These are phyloP conservation scores for Protophormia terraenovae DNA, from an alignment of 2,888 invertebrate genomes.

Conservation along the genomic window DNA sequence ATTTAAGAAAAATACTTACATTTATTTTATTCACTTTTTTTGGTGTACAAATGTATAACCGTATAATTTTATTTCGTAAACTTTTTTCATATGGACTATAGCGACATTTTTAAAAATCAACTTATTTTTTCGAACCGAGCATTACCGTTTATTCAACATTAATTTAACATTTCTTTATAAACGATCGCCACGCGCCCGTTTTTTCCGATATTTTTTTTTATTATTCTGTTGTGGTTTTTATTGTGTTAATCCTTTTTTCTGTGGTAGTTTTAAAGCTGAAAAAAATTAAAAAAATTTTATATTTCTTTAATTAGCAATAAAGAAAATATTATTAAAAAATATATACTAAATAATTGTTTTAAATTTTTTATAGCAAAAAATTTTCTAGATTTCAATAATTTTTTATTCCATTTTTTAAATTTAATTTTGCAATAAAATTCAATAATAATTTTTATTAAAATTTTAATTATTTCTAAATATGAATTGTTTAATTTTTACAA, in stretches of 20 bases:
- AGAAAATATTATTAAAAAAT: no score
- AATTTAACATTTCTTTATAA: neutral
- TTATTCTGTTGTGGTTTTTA: neutral
- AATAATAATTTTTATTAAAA: no score
- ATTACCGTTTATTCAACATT: conserved; percentile 25
- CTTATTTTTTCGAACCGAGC: conserved; percentile 39
- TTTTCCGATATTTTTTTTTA: neutral
- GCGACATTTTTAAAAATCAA: conserved; percentile 37
- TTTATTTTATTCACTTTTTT: neutral
- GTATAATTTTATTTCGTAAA: neutral
- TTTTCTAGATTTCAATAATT: no score
- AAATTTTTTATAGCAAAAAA: no score
- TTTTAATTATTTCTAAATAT: no score
- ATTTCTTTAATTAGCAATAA: no score
- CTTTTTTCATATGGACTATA: neutral
- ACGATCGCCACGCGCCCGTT: conserved; percentile 37
- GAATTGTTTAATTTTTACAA: no score
- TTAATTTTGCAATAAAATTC: no score
- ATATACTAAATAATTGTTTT: no score
- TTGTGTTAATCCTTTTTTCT: conserved; percentile 2
- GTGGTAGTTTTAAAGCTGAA: conserved; percentile 28
- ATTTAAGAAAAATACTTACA: neutral
- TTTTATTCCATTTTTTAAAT: no score
- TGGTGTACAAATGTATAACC: neutral
- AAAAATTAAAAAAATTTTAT: neutral